Conservation (phyloP, 2,888 invertebrate genomes). For the Exocentrus adspersus region DNA sequence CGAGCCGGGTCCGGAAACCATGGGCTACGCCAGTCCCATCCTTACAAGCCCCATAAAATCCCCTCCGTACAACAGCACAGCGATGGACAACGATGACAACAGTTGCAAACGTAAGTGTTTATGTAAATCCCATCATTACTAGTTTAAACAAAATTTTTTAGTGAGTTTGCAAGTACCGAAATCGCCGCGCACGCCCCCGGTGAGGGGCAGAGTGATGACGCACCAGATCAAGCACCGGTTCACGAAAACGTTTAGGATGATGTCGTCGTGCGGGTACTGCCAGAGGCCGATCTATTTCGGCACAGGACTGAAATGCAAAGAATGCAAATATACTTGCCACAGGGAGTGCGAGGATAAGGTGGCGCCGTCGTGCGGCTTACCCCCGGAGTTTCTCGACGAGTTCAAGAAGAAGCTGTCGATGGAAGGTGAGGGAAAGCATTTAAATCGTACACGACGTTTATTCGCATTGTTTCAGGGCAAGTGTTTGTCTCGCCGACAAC, state of each 20-base stretch:
- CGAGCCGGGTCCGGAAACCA: slow-evolving; percentile 68
- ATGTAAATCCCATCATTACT: not conserved
- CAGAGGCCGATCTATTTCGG: slow-evolving; percentile 72
- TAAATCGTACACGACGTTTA: too few relatives aligned
- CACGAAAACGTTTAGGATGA: slow-evolving; percentile 87
- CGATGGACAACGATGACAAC: slow-evolving; percentile 66
- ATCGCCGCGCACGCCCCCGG: slow-evolving; percentile 64
- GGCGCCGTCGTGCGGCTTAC: slow-evolving; percentile 91
- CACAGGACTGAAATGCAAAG: slow-evolving; percentile 87
- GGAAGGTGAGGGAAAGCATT: slow-evolving; percentile 68
- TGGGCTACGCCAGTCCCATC: slow-evolving; percentile 64
- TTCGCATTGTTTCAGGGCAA: slow-evolving; percentile 37
- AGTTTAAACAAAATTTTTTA: not conserved
- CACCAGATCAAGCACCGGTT: slow-evolving; percentile 92
- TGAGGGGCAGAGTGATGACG: slow-evolving; percentile 79
- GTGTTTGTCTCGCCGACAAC: slow-evolving; percentile 65
- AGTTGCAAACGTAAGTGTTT: slow-evolving; percentile 63
- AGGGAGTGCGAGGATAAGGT: slow-evolving; percentile 91
- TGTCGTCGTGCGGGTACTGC: slow-evolving; percentile 90
- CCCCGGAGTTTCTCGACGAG: slow-evolving; percentile 84
- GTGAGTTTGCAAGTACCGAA: slow-evolving; percentile 70
- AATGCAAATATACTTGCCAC: slow-evolving; percentile 93
- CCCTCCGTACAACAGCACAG: slow-evolving; percentile 66
- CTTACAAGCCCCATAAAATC: slow-evolving; percentile 70
- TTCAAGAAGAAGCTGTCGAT: slow-evolving; percentile 80